Conservation (phyloP, 2,888 invertebrate genomes). For the Cataglyphis livida region DNA sequence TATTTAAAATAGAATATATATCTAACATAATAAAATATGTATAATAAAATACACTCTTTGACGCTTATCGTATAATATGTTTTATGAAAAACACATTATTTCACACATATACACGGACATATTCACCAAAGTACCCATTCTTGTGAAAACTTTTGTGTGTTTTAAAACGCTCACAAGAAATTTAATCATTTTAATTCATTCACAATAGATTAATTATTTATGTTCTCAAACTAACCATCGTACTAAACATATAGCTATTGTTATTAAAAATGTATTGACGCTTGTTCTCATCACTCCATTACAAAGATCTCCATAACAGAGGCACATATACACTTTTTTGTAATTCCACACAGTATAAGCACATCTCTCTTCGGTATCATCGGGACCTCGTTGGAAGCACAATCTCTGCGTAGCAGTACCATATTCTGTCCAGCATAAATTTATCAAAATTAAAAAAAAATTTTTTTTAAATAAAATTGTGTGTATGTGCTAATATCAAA, state of each 20-base stretch:
- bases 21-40: neutral
- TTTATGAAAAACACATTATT: constrained; percentile 33
- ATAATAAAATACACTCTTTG: constrained; percentile 16
- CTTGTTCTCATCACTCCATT: constrained; percentile 86
- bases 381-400: constrained; percentile 95
- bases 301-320: constrained; percentile 96
- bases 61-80: constrained; percentile 11
- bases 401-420: constrained; percentile 95
- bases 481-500: neutral
- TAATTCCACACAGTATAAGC: constrained; percentile 94
- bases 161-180: neutral
- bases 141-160: neutral
- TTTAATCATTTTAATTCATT: constrained; percentile 18
- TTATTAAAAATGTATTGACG: constrained; percentile 56
- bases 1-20: neutral
- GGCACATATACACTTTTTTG: constrained; percentile 95
- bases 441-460: neutral
- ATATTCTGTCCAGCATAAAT: constrained; percentile 89
- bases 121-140: neutral
- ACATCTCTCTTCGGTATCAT: constrained; percentile 95
- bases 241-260: constrained; percentile 58
- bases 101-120: neutral
- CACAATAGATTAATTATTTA: neutral
- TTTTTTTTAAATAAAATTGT: neutral
- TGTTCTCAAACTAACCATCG: constrained; percentile 70